Conservation (phyloP, 2,797 vertebrate species). For the Danio kyathit region DNA sequence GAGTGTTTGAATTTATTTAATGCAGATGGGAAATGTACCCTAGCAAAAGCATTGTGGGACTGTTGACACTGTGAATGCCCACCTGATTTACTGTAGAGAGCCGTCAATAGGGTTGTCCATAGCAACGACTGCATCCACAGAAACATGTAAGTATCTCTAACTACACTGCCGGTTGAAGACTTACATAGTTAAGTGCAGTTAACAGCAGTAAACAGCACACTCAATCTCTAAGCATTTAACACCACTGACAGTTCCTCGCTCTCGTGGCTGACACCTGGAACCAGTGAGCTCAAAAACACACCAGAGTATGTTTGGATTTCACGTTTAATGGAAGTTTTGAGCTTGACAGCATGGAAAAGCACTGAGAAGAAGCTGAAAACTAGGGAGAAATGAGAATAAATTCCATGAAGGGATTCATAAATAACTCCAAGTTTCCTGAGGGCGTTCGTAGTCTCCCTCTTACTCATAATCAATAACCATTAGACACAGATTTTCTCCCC, state of each 20-base stretch:
- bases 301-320: neutral
- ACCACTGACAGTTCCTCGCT: slow-evolving; percentile 66
- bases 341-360: neutral
- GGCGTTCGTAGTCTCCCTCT: neutral
- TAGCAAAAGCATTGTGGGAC: slow-evolving; percentile 47
- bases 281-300: slow-evolving; percentile 8
- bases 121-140: slow-evolving; percentile 68
- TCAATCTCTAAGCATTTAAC: slow-evolving; percentile 75
- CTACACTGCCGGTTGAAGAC: slow-evolving; percentile 7
- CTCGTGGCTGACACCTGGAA: neutral
- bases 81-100: slow-evolving; percentile 60
- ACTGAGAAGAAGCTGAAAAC: neutral
- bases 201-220: slow-evolving; percentile 71
- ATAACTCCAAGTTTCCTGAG: neutral
- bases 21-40: neutral
- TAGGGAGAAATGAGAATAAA: neutral
- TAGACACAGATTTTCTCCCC: neutral
- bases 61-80: slow-evolving; percentile 32
- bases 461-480: slow-evolving; percentile 16
- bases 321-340: neutral
- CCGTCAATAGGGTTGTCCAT: slow-evolving; percentile 67
- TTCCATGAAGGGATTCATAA: neutral
- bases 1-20: neutral
- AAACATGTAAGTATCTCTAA: slow-evolving; percentile 61
- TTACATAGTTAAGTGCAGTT: slow-evolving; percentile 41